Base-by-base conservation (phyloP, 2,888 invertebrate species). In the Eupsilia transversa region DNA sequence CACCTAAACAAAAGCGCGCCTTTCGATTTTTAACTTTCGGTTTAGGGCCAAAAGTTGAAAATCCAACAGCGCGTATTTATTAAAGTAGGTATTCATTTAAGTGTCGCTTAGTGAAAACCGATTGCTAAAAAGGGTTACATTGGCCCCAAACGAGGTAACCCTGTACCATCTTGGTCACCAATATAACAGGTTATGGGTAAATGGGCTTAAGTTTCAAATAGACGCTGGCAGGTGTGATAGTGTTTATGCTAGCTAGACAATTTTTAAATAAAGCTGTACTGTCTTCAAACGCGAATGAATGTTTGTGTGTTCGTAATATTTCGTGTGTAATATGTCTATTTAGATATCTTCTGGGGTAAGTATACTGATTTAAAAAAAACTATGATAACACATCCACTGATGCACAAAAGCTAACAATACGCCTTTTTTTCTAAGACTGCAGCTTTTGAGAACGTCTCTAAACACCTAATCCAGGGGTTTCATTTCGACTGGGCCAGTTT, bases 281-380 rank as follows among this genome's bases (percentile, higher is more conserved):
- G 27, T 65, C 41, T 80, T 41, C 56, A 59, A 46, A 61, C 14
- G 72, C 77, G 67, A 77, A 38, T 80, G 82, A 20, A 1, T 81
- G 72, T 77, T 35, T 64, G 54, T 72, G 9, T 72, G 61, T 77
- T 27, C 52, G 49, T 73, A 43, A 56, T 80, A 49, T 66, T 61
- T 67, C 2, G 61, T 77, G 67, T 77, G 59, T 82, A 35, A 7
- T 72, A 17, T 71, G 69, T 75, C 38, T 80, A 10, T 68, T 65
- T 77, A 77, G 33, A 68, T 63, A 43, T 66, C n/a, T 41, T 3
- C 7, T 56, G 54, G 12, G 80, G 80, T 80, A 68, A 80, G 80
- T 82, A 30, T 33, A 33, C 46, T 23, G 41, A n/a, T 12, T 46
- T 30, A 1, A 30, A 59, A 30, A 59, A 33, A 23, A 67, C 5